These are phyloP conservation scores for Cyclargus thomasi DNA, from an alignment of 1,140 invertebrate genomes.

Conservation along the genomic window DNA sequence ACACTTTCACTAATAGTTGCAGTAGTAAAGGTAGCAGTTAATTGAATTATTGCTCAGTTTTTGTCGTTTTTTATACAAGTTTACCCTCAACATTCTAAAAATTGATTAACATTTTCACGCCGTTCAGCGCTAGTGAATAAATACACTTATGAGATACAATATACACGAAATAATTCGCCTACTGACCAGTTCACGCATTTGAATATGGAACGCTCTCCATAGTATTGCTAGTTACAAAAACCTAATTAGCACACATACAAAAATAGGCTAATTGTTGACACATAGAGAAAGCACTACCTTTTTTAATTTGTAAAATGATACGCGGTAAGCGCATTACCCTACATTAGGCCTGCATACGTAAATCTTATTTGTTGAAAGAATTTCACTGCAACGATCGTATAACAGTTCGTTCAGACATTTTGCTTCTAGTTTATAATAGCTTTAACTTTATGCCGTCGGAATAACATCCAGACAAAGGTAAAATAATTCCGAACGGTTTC, in stretches of 20 bases:
- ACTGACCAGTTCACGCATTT: not conserved
- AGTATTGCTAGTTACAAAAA: not conserved
- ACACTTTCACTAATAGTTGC: slow-evolving; percentile 16
- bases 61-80: too few species aligned
- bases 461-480: too few species aligned
- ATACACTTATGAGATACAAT: too few species aligned
- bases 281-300: not conserved
- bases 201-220: not conserved
- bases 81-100: too few species aligned
- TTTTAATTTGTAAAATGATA: not conserved
- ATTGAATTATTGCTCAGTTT: too few species aligned
- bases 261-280: not conserved
- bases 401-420: not conserved
- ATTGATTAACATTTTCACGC: too few species aligned
- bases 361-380: slow-evolving; percentile 13
- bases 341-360: slow-evolving; percentile 9
- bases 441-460: too few species aligned
- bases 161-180: too few species aligned
- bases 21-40: too few species aligned
- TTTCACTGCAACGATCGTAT: not conserved
- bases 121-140: too few species aligned
- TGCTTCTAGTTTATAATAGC: too few species aligned
- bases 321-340: slow-evolving; percentile 3
- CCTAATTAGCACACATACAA: not conserved
- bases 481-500: too few species aligned